Evolutionary conservation across 2,113 vertebrate genomes (phyloP).

Genomic region (Pongo pygmaeus): DNA sequence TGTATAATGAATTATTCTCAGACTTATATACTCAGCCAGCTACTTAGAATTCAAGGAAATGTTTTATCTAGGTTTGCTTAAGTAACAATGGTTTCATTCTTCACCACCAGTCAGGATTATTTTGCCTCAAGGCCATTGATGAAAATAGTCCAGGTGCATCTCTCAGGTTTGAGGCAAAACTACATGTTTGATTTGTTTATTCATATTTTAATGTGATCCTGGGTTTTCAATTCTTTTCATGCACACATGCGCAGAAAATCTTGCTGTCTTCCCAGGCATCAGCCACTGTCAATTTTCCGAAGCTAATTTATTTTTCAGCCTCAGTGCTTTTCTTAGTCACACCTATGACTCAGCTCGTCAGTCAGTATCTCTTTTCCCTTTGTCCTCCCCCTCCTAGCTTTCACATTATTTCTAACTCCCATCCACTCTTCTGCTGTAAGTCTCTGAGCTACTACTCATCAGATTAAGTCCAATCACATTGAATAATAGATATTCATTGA

Average conservation of each 20-base stretch:
- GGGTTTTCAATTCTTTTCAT: neutral
- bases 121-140: neutral
- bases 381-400: neutral
- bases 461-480: neutral
- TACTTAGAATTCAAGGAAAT: neutral
- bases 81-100: neutral
- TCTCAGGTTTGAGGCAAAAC: neutral
- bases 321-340: conserved; percentile 44
- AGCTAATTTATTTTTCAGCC: conserved; percentile 51
- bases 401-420: conserved; percentile 46
- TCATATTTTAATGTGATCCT: neutral
- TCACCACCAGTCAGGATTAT: neutral
- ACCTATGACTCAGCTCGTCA: conserved; percentile 35
- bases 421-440: neutral
- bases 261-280: neutral
- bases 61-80: neutral
- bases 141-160: neutral
- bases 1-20: neutral
- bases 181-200: neutral
- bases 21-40: neutral
- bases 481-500: conserved; percentile 37
- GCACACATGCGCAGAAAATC: neutral
- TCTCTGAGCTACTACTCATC: neutral
- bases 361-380: conserved; percentile 22
- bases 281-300: conserved; percentile 32